A percentile compares a stretch with the other conserved stretches of the same genome.
These are phyloP conservation scores for Deilephila porcellus DNA, from an alignment of 2,888 invertebrate species.

Conservation along the genomic window DNA sequence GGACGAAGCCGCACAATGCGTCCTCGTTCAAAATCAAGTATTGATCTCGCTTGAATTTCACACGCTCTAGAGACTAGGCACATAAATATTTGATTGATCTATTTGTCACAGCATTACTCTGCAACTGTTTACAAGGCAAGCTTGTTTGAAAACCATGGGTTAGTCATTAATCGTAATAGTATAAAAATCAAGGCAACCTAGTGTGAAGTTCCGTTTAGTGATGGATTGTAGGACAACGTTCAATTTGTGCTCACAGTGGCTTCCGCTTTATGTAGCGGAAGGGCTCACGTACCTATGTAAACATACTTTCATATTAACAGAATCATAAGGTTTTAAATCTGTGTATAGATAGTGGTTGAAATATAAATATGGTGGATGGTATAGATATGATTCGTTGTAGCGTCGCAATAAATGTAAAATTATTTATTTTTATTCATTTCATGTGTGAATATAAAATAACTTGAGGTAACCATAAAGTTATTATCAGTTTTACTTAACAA, in stretches of 20 bases:
- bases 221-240: slow-evolving; percentile 29
- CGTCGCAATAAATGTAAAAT: no score
- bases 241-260: neutral
- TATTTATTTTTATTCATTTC: no score
- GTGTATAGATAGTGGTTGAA: no score
- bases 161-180: slow-evolving; percentile 15
- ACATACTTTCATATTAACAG: neutral
- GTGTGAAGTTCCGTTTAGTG: slow-evolving; percentile 14
- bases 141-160: slow-evolving; percentile 22
- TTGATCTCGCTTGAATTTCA: slow-evolving; percentile 19
- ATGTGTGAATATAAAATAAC: no score
- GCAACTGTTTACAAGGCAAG: slow-evolving; percentile 21
- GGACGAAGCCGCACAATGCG: slow-evolving; percentile 46
- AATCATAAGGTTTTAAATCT: neutral
- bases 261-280: slow-evolving; percentile 3
- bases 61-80: slow-evolving; percentile 8
- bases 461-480: no score
- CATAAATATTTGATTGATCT: slow-evolving; percentile 18
- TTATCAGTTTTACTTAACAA: no score
- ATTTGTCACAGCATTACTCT: neutral
- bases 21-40: slow-evolving; percentile 34
- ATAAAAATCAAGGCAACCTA: slow-evolving; percentile 19
- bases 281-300: neutral
- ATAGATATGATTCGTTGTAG: no score
- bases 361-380: no score